These are phyloP conservation scores for Pomacea maculata DNA, from an alignment of 1,140 invertebrate species.

Conservation along the genomic window DNA sequence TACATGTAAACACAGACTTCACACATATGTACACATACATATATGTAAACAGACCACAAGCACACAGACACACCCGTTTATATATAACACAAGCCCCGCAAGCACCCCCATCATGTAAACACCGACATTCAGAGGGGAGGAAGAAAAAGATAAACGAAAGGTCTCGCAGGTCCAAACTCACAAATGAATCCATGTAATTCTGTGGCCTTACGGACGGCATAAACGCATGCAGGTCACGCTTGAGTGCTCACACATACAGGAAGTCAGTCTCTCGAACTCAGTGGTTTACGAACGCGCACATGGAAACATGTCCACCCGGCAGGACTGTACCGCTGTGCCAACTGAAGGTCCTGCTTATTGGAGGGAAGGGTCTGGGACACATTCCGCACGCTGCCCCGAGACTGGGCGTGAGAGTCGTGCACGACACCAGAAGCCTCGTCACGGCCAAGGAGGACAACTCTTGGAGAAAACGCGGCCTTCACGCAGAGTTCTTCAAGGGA, in stretches of 20 bases:
- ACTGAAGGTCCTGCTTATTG: background rate
- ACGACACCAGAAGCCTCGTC: no score
- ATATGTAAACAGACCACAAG: background rate
- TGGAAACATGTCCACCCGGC: conserved; percentile 17
- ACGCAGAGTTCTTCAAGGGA: no score
- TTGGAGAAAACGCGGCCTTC: no score
- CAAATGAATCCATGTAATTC: background rate
- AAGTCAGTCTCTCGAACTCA: background rate
- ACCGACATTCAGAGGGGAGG: background rate
- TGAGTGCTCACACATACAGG: no score
- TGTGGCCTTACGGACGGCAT: background rate
- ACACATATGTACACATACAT: background rate
- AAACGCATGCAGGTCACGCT: background rate
- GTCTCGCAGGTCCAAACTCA: background rate
- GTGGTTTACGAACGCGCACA: no score
- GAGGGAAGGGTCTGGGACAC: no score
- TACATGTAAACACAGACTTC: conserved; percentile 1
- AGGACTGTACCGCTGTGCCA: conserved; percentile 34
- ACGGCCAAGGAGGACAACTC: no score
- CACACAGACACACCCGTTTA: background rate
- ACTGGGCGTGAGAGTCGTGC: no score
- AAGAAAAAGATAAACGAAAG: background rate
- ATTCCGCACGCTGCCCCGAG: no score
- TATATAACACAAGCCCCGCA: background rate
- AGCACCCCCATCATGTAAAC: background rate